Evolutionary conservation across 1,140 invertebrate genomes (phyloP).

Genomic region (Drosophila seguyi): DNA sequence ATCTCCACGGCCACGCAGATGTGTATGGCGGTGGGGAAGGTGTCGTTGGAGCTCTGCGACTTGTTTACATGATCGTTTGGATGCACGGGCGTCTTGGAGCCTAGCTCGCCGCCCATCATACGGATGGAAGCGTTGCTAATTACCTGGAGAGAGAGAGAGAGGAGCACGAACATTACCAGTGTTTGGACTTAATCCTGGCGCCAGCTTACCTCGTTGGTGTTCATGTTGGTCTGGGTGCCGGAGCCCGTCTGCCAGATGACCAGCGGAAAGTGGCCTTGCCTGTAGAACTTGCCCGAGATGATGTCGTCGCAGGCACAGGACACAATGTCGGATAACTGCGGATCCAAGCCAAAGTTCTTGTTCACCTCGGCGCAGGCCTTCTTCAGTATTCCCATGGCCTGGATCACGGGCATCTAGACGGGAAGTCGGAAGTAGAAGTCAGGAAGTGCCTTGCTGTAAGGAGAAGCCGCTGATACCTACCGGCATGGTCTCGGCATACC

Average conservation of each 20-base stretch:
- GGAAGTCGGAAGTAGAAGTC: background rate
- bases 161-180: background rate
- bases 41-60: constrained; percentile 99
- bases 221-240: constrained; percentile 99
- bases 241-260: constrained; percentile 99
- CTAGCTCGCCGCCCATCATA: constrained; percentile 95
- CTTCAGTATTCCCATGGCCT: constrained; percentile 98
- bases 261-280: constrained; percentile 96
- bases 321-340: constrained; percentile 95
- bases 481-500: constrained; percentile 95
- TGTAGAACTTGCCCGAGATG: constrained; percentile 95
- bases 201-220: constrained; percentile 96
- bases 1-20: constrained; percentile 97
- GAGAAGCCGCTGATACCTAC: constrained; percentile 86
- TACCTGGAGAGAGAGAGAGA: constrained; percentile 86
- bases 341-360: constrained; percentile 96
- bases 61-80: constrained; percentile 99
- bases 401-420: constrained; percentile 91
- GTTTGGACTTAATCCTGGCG: background rate
- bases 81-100: constrained; percentile 97
- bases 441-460: background rate
- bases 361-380: constrained; percentile 99
- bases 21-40: constrained; percentile 99
- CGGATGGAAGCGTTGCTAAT: constrained; percentile 98
- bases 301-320: constrained; percentile 97